A percentile compares a stretch with the other conserved stretches of the same genome.
phyloP scores from a whole-genome alignment of 2,888 invertebrate species.

The Trissolcus brochymenae region DNA sequence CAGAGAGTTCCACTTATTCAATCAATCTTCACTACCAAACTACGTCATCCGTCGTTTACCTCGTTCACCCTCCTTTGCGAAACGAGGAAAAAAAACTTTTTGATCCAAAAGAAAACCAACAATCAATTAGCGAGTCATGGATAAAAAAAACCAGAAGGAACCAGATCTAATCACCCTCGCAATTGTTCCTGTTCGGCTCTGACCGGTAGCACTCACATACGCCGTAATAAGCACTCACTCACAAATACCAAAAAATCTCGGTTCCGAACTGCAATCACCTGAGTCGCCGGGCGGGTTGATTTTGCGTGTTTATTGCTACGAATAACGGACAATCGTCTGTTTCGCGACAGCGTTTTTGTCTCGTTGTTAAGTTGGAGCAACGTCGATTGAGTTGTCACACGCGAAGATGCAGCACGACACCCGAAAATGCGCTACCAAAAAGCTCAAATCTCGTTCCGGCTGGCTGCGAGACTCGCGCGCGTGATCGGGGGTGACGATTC shows the following conservation, averaged over 20 bases:
- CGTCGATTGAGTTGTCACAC: slow-evolving; percentile 43
- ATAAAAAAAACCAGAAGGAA: slow-evolving; percentile 5
- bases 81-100: slow-evolving; percentile 2
- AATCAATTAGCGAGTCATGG: slow-evolving; percentile 7
- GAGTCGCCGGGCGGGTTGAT: slow-evolving; percentile 29
- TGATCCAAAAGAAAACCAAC: slow-evolving; percentile 4
- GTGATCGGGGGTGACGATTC: slow-evolving; percentile 67
- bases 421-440: slow-evolving; percentile 53
- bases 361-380: background rate
- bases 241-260: slow-evolving; percentile 31
- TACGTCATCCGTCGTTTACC: slow-evolving; percentile 43
- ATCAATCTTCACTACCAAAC: slow-evolving; percentile 47
- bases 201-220: slow-evolving; percentile 36
- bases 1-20: slow-evolving; percentile 52
- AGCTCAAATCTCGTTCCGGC: slow-evolving; percentile 63
- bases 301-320: slow-evolving; percentile 23
- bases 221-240: slow-evolving; percentile 42
- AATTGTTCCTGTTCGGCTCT: slow-evolving; percentile 34
- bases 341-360: background rate
- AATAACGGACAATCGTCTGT: slow-evolving; percentile 1
- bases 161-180: slow-evolving; percentile 13
- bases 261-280: slow-evolving; percentile 45
- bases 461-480: slow-evolving; percentile 61
- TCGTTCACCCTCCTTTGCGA: slow-evolving; percentile 24
- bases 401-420: slow-evolving; percentile 60